phyloP scores from a whole-genome alignment of 2,113 vertebrate species.

The Ploceus nigricollis region DNA sequence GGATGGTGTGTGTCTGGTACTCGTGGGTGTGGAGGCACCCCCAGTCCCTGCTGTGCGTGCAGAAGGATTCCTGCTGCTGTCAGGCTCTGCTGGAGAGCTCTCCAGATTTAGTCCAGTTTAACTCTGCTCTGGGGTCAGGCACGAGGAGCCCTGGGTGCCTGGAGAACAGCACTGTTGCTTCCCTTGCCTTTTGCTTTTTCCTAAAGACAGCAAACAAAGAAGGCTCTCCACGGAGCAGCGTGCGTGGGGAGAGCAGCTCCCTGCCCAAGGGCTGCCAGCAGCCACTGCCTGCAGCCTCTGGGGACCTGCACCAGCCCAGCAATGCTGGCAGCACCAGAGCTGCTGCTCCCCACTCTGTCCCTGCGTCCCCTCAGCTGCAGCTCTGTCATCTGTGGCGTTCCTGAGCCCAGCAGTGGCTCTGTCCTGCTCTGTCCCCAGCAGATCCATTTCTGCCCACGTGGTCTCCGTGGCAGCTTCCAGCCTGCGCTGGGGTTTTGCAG shows the following conservation, averaged over 20 bases:
- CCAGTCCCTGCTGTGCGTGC: fast-evolving
- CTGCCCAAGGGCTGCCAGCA: background rate
- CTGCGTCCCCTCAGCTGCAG: background rate
- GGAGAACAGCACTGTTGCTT: background rate
- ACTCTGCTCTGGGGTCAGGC: background rate
- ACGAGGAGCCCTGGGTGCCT: background rate
- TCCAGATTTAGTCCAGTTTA: background rate
- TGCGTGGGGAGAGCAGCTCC: background rate
- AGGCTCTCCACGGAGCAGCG: fast-evolving
- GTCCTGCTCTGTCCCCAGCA: fast-evolving
- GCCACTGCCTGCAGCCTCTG: background rate
- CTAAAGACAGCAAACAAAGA: background rate
- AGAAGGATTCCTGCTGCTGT: background rate
- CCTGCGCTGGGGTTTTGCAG: background rate
- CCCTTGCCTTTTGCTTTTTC: background rate
- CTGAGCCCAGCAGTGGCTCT: background rate
- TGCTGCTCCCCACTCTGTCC: background rate
- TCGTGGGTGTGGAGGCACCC: background rate
- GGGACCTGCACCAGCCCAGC: background rate
- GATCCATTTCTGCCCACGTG: background rate
- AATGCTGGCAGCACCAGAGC: background rate
- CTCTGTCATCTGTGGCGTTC: fast-evolving
- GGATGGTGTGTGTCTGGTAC: no score
- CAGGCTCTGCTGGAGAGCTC: background rate
- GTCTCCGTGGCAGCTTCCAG: background rate